phyloP scores from a whole-genome alignment of 2,797 vertebrate genomes.

The Siniperca obscura region DNA sequence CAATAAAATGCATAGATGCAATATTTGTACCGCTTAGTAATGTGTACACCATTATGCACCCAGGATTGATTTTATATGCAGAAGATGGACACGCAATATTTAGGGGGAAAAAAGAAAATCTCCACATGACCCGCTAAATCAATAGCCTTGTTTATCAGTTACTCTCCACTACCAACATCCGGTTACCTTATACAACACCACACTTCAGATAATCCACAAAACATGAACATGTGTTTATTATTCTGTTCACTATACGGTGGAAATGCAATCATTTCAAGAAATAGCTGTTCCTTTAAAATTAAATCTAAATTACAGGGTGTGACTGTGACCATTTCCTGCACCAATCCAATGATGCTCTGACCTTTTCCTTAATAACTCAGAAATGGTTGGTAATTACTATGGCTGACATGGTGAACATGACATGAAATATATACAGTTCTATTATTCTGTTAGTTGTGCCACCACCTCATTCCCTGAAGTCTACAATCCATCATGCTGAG shows the following conservation, averaged over 20 bases:
- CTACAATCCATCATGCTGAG: slow-evolving; percentile 67
- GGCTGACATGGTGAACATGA: slow-evolving; percentile 34
- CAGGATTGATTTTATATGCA: background rate
- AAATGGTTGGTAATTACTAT: slow-evolving; percentile 67
- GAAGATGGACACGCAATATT: background rate
- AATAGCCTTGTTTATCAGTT: background rate
- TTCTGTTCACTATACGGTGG: background rate
- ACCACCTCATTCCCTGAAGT: slow-evolving; percentile 38
- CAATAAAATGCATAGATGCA: background rate
- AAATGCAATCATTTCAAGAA: slow-evolving; percentile 9
- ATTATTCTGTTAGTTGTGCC: slow-evolving; percentile 26
- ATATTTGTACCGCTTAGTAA: background rate
- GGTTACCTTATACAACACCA: background rate
- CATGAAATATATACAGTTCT: slow-evolving; percentile 57
- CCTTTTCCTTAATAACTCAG: slow-evolving; percentile 57
- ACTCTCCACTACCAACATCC: background rate
- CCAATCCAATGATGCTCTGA: slow-evolving; percentile 46
- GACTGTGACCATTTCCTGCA: slow-evolving; percentile 26
- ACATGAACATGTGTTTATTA: background rate
- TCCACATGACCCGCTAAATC: background rate
- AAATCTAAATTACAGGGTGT: slow-evolving; percentile 48
- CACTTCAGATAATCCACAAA: background rate
- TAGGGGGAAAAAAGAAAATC: background rate
- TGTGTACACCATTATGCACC: background rate
- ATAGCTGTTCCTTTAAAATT: slow-evolving; percentile 25